Evolutionary conservation across 2,797 vertebrate species (phyloP).

Genomic region (Anguilla marmorata): DNA sequence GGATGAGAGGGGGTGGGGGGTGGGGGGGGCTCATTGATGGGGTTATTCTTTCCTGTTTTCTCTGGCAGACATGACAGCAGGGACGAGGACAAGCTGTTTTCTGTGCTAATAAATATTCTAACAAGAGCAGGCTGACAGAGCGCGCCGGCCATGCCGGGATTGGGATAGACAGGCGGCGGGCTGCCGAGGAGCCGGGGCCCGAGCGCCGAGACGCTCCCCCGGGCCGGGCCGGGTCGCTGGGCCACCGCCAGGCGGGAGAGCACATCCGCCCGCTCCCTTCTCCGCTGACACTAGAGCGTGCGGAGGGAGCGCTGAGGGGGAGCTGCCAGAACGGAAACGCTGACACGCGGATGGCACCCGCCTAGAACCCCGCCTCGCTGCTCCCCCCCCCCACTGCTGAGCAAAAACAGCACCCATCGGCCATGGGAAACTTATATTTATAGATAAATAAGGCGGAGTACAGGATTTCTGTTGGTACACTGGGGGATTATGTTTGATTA

Average conservation of each 20-base stretch:
- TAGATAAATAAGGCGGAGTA: conserved; percentile 39
- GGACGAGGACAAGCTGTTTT: conserved; percentile 35
- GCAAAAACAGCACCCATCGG: conserved; percentile 21
- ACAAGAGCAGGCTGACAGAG: conserved; percentile 34
- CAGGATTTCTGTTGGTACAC: conserved; percentile 35
- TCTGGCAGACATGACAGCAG: conserved; percentile 35
- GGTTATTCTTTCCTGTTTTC: conserved; percentile 27
- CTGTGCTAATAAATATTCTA: conserved; percentile 37
- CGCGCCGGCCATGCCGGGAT: conserved; percentile 12
- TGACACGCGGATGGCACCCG: conserved; percentile 27
- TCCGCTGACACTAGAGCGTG: conserved; percentile 23
- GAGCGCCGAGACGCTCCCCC: conserved; percentile 15
- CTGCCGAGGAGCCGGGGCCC: conserved; percentile 8
- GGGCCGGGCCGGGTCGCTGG: conserved; percentile 12
- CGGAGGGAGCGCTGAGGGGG: conserved; percentile 12
- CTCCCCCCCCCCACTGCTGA: neutral
- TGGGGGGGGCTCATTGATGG: conserved; percentile 11
- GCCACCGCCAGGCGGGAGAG: conserved; percentile 26
- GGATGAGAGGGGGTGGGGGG: neutral
- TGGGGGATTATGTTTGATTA: conserved; percentile 45
- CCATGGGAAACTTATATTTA: conserved; percentile 40
- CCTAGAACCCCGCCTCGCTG: neutral
- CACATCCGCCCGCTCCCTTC: conserved; percentile 10
- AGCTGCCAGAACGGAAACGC: conserved; percentile 11
- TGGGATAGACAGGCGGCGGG: conserved; percentile 31